phyloP scores from a whole-genome alignment of 2,797 vertebrate genomes.

The Rhincodon typus region DNA sequence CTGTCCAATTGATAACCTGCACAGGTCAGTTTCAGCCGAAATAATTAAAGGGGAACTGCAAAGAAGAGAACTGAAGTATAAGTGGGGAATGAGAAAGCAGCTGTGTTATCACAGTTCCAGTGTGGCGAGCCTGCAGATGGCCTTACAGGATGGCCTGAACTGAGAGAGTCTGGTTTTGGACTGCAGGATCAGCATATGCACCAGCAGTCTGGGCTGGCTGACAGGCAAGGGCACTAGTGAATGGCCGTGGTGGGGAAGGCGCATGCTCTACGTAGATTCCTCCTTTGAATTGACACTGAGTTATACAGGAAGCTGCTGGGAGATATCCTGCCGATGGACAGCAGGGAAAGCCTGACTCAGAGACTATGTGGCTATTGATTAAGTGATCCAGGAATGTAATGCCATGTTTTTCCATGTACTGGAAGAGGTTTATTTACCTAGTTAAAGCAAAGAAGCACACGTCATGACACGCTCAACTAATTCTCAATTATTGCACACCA shows the following conservation, averaged over 20 bases:
- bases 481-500: background rate
- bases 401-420: background rate
- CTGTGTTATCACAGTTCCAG: background rate
- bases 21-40: background rate
- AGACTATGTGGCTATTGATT: background rate
- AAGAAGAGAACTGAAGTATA: background rate
- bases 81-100: background rate
- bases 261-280: background rate
- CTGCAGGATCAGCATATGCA: background rate
- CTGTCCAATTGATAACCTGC: background rate
- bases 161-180: background rate
- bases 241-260: background rate
- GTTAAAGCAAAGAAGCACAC: background rate
- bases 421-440: background rate
- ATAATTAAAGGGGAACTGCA: background rate
- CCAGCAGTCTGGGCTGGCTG: background rate
- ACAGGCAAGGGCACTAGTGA: background rate
- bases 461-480: background rate
- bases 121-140: background rate
- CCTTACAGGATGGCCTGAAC: background rate
- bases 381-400: background rate
- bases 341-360: too few species aligned
- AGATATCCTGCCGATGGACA: background rate
- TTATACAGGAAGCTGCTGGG: too few species aligned
- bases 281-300: background rate